These are phyloP conservation scores for Tigriopus japonicus DNA, from an alignment of 1,140 invertebrate genomes.

Conservation along the genomic window DNA sequence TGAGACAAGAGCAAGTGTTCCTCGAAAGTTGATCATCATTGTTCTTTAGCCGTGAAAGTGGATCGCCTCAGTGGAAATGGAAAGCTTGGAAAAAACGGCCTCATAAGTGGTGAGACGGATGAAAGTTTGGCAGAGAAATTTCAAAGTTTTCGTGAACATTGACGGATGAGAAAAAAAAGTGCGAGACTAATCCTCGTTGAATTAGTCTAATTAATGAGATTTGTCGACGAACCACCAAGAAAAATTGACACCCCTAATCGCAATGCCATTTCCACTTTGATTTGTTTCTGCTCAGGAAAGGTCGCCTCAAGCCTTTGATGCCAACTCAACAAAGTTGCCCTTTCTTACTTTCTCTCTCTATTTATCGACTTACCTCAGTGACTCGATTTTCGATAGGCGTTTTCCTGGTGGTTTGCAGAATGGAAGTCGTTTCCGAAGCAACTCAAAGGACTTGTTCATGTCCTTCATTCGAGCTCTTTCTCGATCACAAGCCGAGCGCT, in stretches of 20 bases:
- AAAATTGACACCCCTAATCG: neutral
- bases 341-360: neutral
- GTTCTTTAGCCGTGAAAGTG: neutral
- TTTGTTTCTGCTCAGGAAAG: neutral
- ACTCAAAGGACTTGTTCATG: conserved; percentile 68
- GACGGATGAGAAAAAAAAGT: too few relatives aligned
- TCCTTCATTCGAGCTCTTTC: conserved; percentile 66
- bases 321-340: too few relatives aligned
- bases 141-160: too few relatives aligned
- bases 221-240: neutral
- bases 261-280: neutral
- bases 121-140: too few relatives aligned
- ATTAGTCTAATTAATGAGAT: neutral
- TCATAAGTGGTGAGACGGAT: too few relatives aligned
- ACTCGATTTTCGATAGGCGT: conserved; percentile 70
- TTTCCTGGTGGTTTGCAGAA: conserved; percentile 63
- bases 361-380: conserved; percentile 50
- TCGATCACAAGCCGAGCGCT: conserved; percentile 62
- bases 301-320: too few relatives aligned
- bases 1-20: neutral
- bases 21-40: neutral
- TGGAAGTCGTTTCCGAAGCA: conserved; percentile 51
- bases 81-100: neutral
- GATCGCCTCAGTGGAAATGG: neutral
- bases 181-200: too few relatives aligned